Evolutionary conservation across 2,888 invertebrate species (phyloP), one percentile per base, ranked within the genome.

Genomic region (Rhimphoctona megacephalus): DNA sequence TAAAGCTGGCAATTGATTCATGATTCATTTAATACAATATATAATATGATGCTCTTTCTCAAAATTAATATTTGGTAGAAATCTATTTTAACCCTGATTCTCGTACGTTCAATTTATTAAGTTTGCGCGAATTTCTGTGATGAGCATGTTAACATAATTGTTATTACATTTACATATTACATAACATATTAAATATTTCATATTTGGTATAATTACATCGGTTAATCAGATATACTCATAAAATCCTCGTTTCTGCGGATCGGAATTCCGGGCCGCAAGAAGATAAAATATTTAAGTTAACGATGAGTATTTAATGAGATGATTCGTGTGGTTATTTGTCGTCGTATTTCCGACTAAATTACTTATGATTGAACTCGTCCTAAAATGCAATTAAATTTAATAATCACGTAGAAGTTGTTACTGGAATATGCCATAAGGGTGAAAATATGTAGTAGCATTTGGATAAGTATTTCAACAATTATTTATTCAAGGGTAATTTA

Each of bases 221-320:
- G 17, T 14, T 30, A 61, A 61, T 30, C 61, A 25, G 57, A 61
- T 30, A 30, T 61, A 17, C 14, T 30, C 17, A 6, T 61, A 61
- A 61, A 30, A 61, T 61, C 2, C 6, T 61, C 0, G 61, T 61
- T 30, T 30, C 6, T 3, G 5, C 17, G 61, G 30, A 30, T 61
- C 30, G 9, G 14, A 57, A 25, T 57, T 7, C 17, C 6, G n/a
- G 30, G 17, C 14, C 17, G 17, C 14, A 61, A 25, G 30, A 30
- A 30, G 17, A 61, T 61, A 17, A 61, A 61, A 30, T 61, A 61
- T 61, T 61, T 30, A 30, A 17, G 61, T 7, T 17, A 61, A 61
- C 17, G 61, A 61, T 61, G 61, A 61, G 30, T 61, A 61, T 61
- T 61, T 61, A 30, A 61, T 61, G 30, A 0, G 61, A 61, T 61